These are phyloP conservation scores for Hesperophylax magnus DNA, from an alignment of 1,140 invertebrate species.

Conservation along the genomic window DNA sequence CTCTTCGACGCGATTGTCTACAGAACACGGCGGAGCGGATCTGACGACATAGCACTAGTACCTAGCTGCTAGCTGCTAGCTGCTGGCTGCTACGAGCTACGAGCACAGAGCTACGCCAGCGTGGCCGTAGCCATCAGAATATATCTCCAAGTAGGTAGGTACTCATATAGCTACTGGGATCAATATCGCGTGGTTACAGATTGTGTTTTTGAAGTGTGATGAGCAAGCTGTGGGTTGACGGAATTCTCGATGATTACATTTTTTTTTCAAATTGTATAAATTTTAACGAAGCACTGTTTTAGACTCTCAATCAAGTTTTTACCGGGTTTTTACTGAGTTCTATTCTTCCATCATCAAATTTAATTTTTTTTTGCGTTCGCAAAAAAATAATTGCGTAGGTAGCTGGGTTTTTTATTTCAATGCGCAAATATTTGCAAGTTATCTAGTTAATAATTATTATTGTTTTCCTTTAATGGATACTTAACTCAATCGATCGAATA, in stretches of 20 bases:
- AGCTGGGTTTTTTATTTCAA: too few relatives aligned
- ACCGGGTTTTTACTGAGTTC: neutral
- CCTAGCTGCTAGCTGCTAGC: too few relatives aligned
- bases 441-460: too few relatives aligned
- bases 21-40: slow-evolving; percentile 40
- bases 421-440: too few relatives aligned
- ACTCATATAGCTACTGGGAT: neutral
- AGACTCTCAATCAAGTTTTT: neutral
- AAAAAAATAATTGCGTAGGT: neutral
- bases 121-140: slow-evolving; percentile 8
- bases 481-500: too few relatives aligned
- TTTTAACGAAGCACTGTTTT: neutral
- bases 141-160: neutral
- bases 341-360: neutral
- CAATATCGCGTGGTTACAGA: slow-evolving; percentile 34
- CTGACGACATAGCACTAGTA: neutral
- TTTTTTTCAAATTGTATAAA: too few relatives aligned
- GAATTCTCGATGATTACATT: neutral
- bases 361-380: neutral
- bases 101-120: neutral
- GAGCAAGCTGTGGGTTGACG: slow-evolving; percentile 16
- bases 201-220: slow-evolving; percentile 25
- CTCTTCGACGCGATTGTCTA: slow-evolving; percentile 50
- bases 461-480: too few relatives aligned
- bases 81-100: too few relatives aligned